Base-by-base conservation (phyloP, 2,797 vertebrate genomes). In the Gymnoscopelus braueri region DNA sequence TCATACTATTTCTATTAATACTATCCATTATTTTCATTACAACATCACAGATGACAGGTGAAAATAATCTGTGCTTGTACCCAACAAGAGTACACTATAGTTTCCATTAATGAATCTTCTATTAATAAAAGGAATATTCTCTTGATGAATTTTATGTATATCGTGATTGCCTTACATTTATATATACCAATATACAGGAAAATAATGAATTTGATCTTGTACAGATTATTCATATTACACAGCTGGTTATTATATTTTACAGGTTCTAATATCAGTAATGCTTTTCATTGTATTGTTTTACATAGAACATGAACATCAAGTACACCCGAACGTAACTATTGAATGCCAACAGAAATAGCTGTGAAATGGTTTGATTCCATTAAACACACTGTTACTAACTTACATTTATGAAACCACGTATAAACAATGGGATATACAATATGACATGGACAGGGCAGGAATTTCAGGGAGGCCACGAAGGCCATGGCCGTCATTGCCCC, bases 341-440 rank as follows among this genome's bases (percentile, higher is more conserved):
- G 11, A 35, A 48, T 56, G 54, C 24, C 12, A 15, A 54, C 6
- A 56, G 39, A 56, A 56, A 55, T 24, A 26, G 12, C 23, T 26
- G 12, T 56, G 24, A 54, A 29, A 44, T 44, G 6, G 24, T 12
- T 29, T 26, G 12, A 15, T 24, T n/a, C 3, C 26, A 51, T 59
- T 9, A 14, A 50, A 50, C 35, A 58, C 50, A 67, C 3, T 67
- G 55, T 57, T 26, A 63, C 51, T 26, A 49, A 5, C 56, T 49
- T 44, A 14, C 26, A 9, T 19, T 54, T 12, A 56, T 56, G 19
- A 32, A 55, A 10, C n/a, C 15, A 24, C 44, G 57, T 67, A 57
- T 58, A 57, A 62, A 73, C 64, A 67, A 56, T 15, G 14, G 11
- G 52, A 61, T 23, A 47, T 55, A 51, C 29, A 24, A 55, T 47